phyloP scores from a whole-genome alignment of 2,888 invertebrate species.

The Digitonthophagus gazella region DNA sequence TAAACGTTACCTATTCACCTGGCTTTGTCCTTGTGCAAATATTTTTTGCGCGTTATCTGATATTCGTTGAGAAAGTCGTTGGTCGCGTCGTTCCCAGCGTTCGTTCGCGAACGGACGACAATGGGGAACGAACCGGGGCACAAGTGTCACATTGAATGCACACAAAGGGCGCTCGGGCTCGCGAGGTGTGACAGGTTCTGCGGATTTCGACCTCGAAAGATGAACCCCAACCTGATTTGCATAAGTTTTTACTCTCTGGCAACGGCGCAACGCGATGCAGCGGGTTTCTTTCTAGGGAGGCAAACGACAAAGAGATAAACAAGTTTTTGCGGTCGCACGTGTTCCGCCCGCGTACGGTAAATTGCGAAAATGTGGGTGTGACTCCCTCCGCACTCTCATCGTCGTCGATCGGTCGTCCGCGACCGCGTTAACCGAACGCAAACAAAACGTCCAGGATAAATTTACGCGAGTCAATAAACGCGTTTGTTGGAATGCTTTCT shows the following conservation, averaged over 20 bases:
- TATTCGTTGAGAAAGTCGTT: not conserved
- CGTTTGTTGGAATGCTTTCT: not conserved
- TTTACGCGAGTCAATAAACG: conserved; percentile 10
- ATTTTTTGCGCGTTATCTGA: not conserved
- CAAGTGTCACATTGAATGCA: not conserved
- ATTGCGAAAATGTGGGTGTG: not conserved
- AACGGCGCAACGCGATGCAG: no score
- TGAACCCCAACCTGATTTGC: not conserved
- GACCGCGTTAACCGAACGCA: not conserved
- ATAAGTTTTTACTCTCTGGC: no score
- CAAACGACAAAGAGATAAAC: no score
- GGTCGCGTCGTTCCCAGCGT: not conserved
- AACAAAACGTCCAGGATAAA: conserved; percentile 1
- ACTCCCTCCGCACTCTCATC: not conserved
- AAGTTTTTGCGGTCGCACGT: not conserved
- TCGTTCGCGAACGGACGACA: not conserved
- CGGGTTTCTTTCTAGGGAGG: no score
- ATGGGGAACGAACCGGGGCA: not conserved
- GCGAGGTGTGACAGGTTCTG: not conserved
- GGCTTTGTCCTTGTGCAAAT: not conserved
- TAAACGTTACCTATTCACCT: not conserved
- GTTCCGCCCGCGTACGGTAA: not conserved
- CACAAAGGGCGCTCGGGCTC: not conserved
- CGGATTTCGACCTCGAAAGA: not conserved
- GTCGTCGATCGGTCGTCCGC: no score